These are phyloP conservation scores for Eospalax fontanierii DNA, from an alignment of 2,797 vertebrate genomes.

Conservation along the genomic window DNA sequence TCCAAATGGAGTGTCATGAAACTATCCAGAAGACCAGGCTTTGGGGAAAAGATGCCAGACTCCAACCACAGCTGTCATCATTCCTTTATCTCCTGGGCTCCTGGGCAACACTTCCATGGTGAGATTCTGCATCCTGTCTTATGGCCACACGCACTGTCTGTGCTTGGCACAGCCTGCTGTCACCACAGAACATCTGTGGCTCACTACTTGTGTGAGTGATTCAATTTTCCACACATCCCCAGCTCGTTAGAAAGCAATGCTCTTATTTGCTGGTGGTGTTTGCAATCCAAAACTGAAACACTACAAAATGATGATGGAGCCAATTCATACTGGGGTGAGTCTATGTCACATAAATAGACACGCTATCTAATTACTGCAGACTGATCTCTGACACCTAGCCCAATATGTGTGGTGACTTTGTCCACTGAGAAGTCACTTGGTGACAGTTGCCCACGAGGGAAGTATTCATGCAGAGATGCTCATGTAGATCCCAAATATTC, in stretches of 20 bases:
- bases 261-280: slow-evolving; percentile 84
- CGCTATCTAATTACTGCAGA: background rate
- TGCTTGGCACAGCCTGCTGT: slow-evolving; percentile 71
- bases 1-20: background rate
- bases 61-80: background rate
- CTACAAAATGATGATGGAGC: slow-evolving; percentile 78
- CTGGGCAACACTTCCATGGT: slow-evolving; percentile 20
- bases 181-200: slow-evolving; percentile 81
- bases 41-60: slow-evolving; percentile 3
- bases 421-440: background rate
- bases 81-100: background rate
- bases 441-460: background rate
- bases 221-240: slow-evolving; percentile 82
- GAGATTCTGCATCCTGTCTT: slow-evolving; percentile 40
- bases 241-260: slow-evolving; percentile 82
- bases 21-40: background rate
- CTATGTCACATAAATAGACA: slow-evolving; percentile 38
- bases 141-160: slow-evolving; percentile 42
- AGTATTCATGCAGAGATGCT: background rate
- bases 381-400: background rate
- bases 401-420: background rate
- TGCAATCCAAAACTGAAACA: slow-evolving; percentile 81
- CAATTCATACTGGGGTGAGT: slow-evolving; percentile 74
- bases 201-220: slow-evolving; percentile 75
- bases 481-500: background rate